Conservation (phyloP, 2,797 vertebrate species). For the Falco berigora region DNA sequence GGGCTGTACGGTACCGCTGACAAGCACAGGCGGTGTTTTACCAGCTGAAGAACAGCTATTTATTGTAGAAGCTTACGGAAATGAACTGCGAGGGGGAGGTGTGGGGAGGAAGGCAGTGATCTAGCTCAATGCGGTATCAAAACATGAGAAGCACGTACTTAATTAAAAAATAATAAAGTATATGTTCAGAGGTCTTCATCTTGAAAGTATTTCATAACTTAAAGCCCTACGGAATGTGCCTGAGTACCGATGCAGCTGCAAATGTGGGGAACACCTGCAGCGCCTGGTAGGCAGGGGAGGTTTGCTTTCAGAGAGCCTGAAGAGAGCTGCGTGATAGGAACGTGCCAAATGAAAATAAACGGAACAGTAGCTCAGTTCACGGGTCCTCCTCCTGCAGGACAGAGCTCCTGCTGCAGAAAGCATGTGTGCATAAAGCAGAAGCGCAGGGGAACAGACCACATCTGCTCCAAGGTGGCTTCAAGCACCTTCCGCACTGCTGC, state of each 20-base stretch:
- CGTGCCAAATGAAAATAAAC: no score
- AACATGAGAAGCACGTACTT: background rate
- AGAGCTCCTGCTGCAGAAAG: background rate
- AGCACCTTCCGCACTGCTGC: background rate
- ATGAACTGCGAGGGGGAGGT: background rate
- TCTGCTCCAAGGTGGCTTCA: background rate
- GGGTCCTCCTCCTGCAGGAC: background rate
- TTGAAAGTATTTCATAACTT: background rate
- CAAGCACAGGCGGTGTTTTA: fast-evolving
- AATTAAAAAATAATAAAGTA: background rate
- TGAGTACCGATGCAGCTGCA: background rate
- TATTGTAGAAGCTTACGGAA: background rate
- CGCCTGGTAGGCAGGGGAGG: background rate
- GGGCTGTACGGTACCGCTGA: background rate
- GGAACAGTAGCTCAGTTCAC: background rate
- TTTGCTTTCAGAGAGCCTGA: background rate
- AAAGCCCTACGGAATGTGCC: background rate
- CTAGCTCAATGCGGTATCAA: background rate
- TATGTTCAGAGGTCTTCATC: background rate
- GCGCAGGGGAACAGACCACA: background rate
- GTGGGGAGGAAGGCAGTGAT: background rate
- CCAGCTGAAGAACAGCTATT: background rate
- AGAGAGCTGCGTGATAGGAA: fast-evolving
- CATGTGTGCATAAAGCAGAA: fast-evolving
- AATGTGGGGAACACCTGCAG: background rate